Conservation (phyloP, 1,140 invertebrate species). For the Euwallacea fornicatus region DNA sequence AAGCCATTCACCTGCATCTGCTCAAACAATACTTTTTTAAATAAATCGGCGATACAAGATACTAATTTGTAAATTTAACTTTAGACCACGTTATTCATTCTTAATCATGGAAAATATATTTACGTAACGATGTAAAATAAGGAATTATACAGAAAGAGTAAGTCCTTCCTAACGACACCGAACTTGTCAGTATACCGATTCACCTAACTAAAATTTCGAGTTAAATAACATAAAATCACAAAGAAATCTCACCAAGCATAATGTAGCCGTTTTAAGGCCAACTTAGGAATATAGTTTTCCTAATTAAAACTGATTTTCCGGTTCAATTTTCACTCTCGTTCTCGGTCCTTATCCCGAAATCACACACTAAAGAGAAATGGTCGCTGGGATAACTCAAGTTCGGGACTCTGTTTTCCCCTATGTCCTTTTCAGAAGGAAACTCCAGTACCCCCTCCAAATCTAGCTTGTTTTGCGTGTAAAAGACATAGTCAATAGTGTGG, state of each 20-base stretch:
- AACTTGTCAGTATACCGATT: no score
- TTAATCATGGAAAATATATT: no score
- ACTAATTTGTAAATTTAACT: no score
- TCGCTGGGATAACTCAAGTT: conserved; percentile 75
- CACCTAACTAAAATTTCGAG: not conserved
- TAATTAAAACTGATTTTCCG: not conserved
- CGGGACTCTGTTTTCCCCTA: conserved; percentile 69
- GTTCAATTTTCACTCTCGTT: not conserved
- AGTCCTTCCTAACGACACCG: no score
- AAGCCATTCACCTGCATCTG: no score
- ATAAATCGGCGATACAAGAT: no score
- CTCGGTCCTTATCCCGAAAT: conserved; percentile 56
- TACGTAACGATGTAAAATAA: no score
- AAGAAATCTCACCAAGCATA: not conserved
- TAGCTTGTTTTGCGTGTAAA: conserved; percentile 64
- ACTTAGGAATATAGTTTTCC: not conserved
- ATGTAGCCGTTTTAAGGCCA: not conserved
- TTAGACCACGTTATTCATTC: no score
- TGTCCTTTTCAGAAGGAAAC: conserved; percentile 67
- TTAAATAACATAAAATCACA: not conserved
- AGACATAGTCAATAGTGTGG: conserved; percentile 81
- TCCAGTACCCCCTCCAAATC: conserved; percentile 63
- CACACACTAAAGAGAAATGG: conserved; percentile 76
- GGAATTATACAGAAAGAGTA: no score
- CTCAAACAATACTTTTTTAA: no score